These are phyloP conservation scores for Anolis carolinensis DNA, from an alignment of 2,113 vertebrate genomes.

Conservation along the genomic window DNA sequence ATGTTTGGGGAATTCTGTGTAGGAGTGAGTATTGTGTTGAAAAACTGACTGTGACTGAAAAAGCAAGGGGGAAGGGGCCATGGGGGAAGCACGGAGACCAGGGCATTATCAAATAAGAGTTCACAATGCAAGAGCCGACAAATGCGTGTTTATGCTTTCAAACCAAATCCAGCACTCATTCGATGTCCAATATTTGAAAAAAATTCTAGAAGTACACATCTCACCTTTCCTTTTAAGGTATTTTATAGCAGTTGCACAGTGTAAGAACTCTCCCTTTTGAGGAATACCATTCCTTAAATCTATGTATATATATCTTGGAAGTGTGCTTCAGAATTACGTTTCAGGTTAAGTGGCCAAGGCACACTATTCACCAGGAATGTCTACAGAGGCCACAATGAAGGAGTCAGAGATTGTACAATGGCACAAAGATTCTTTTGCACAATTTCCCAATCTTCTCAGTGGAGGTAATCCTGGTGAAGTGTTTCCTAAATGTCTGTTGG, in stretches of 20 bases:
- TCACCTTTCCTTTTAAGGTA: slow-evolving; percentile 24
- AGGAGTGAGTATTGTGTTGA: slow-evolving; percentile 36
- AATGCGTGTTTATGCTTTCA: neutral
- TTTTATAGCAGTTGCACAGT: slow-evolving; percentile 1
- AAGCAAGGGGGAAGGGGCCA: neutral
- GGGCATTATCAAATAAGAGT: neutral
- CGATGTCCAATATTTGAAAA: neutral
- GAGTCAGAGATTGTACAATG: neutral
- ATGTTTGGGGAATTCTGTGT: neutral
- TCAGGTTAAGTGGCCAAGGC: slow-evolving; percentile 15
- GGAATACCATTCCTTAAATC: neutral
- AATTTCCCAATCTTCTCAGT: neutral
- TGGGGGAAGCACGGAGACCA: neutral
- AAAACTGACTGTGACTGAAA: slow-evolving; percentile 24
- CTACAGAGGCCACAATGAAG: neutral
- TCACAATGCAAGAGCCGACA: neutral
- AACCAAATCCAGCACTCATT: neutral
- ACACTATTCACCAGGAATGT: neutral
- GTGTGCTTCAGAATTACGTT: neutral
- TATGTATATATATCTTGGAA: slow-evolving; percentile 3
- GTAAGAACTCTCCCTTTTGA: neutral
- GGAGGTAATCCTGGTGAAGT: neutral
- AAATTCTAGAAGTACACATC: neutral
- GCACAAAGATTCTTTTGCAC: neutral
- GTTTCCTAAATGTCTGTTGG: neutral